Evolutionary conservation across 2,888 invertebrate species (phyloP), one percentile per base, ranked within the genome.

Genomic region (Diplazon laetatorius): DNA sequence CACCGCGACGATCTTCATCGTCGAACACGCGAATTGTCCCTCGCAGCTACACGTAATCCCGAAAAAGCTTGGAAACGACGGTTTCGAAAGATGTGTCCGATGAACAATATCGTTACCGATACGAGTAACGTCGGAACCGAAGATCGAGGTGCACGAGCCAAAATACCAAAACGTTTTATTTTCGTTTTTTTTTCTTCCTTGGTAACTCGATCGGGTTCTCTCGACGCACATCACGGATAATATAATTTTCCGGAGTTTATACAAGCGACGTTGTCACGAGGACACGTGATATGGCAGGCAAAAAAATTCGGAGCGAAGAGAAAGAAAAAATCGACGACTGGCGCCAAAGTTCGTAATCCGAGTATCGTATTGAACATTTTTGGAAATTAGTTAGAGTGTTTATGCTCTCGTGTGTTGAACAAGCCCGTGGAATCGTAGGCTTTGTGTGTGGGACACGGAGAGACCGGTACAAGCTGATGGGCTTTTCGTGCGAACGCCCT

Each of bases 311-410:
- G 30, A 16, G 30, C 55, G 14, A 50, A 22, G 14, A 25, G 5
- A n/a, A n/a, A n/a, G n/a, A n/a, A n/a, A n/a, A n/a, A n/a, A n/a
- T n/a, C n/a, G 16, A 10, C 37, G 48, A 35, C 5, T 25, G 12
- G 22, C 62, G 50, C 57, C 62, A 30, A 68, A 50, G 60, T 59
- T n/a, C 63, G 70, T 65, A 35, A 74, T 70, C 44, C 70, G 22
- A 70, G 65, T 65, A 42, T 48, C 52, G 30, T 55, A 71, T 75
- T 63, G 66, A 18, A 62, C 66, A 62, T 35, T 65, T 70, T 78
- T 78, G 46, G 70, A 75, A 75, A 72, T 78, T 75, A 78, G 78
- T 48, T 78, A 75, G 75, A 75, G 71, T 78, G 71, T 78, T 78
- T 78, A 78, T 78, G 78, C 63, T 48, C 25, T 55, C 30, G 39